Base-by-base conservation (phyloP, 2,113 vertebrate genomes). In the Alligator sinensis region DNA sequence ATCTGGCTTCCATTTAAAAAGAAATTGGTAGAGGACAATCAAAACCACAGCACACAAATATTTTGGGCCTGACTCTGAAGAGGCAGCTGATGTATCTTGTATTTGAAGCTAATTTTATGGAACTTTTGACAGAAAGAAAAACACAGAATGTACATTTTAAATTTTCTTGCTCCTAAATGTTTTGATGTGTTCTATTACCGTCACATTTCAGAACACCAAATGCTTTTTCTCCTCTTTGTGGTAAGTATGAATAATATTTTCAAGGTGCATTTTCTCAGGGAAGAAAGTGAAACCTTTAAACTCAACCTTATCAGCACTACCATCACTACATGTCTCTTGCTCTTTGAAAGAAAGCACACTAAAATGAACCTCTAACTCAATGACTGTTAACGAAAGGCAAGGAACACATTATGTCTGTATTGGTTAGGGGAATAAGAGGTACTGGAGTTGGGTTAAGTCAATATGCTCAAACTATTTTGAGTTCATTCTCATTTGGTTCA, bases 11-110 rank as follows among this genome's bases (percentile, higher is more conserved):
- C 78, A 47, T 87, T 68, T 64, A 93, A 82, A 80, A 90, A 64
- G 62, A 92, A 91, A 91, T 87, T 98, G 97, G 98, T 98, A 96
- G 94, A 83, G 72, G 96, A 98, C 97, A 96, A 47, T 96, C 87
- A 97, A 87, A 89, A 96, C 96, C 58, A 95, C 88, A 19, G 96
- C 90, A 90, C 78, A 30, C 85, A 85, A 82, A 74, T 97, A 97
- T 18, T 15, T 10, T 22, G 91, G 92, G 84, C 82, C 77, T 38
- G 84, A 79, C 77, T 94, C 89, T 66, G 96, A 96, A 92, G 84
- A 96, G 88, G 86, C 91, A 70, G 95, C 94, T 6, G 95, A 96
- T 75, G 90, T 93, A 57, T 34, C 97, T 3, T 1, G 76, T 88
- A 80, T 75, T 92, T 96, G 78, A 96, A 92, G 68, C 89, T 92